Percentiles rank a stretch among this genome's conserved stretches.
Conservation (phyloP, 2,888 invertebrate species). For the Mythimna albipuncta region DNA sequence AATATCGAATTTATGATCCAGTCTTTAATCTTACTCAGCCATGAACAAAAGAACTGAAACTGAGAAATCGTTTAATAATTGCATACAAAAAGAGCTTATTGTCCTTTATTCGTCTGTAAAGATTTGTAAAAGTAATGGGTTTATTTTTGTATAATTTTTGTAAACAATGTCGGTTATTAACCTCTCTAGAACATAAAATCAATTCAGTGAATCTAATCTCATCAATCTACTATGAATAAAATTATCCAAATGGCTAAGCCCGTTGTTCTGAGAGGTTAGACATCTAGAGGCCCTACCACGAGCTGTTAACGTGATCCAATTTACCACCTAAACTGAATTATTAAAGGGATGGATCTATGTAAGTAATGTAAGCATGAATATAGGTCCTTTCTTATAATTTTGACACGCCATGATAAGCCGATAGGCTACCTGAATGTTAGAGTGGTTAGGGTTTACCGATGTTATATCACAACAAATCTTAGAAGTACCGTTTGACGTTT, state of each 20-base stretch:
- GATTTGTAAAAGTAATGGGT: not conserved
- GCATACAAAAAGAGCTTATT: not conserved
- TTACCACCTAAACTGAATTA: too few species aligned
- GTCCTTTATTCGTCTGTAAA: not conserved
- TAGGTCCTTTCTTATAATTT: too few species aligned
- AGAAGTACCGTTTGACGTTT: too few species aligned
- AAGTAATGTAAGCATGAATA: too few species aligned
- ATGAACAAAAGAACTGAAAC: slow-evolving; percentile 27
- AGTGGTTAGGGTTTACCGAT: not conserved
- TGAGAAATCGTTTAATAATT: slow-evolving; percentile 10
- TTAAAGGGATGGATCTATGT: not conserved
- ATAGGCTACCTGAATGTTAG: not conserved
- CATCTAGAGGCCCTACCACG: too few species aligned
- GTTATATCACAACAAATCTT: too few species aligned
- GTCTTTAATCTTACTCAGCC: slow-evolving; percentile 14
- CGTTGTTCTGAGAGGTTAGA: too few species aligned
- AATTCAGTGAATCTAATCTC: not conserved
- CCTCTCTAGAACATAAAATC: not conserved
- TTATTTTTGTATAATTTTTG: not conserved
- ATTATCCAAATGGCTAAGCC: not conserved
- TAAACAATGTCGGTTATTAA: slow-evolving; percentile 10
- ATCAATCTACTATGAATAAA: not conserved
- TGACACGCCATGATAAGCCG: too few species aligned
- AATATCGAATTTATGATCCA: slow-evolving; percentile 17
- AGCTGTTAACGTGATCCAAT: too few species aligned